Evolutionary conservation across 2,888 invertebrate genomes (phyloP).

Genomic region (Chymomyza fuscimana): DNA sequence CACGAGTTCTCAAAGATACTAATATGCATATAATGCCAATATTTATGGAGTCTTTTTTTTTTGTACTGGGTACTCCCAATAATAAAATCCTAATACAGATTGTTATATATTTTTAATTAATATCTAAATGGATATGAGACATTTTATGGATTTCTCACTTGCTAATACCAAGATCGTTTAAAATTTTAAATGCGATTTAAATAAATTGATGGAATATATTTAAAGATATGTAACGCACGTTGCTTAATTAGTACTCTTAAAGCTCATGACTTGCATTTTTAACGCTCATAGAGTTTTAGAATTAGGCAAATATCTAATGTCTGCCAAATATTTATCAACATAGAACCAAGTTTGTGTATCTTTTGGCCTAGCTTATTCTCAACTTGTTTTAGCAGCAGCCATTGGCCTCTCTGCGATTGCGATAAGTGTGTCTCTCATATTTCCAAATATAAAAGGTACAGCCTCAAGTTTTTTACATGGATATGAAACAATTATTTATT

Average conservation of each 20-base stretch:
- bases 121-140: constrained; percentile 12
- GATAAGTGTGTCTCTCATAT: too few species aligned
- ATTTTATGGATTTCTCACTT: constrained; percentile 54
- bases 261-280: constrained; percentile 41
- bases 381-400: too few species aligned
- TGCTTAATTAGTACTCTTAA: neutral
- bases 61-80: constrained; percentile 28
- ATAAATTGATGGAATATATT: constrained; percentile 25
- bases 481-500: too few species aligned
- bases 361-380: too few species aligned
- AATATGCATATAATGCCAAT: neutral
- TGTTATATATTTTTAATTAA: constrained; percentile 26
- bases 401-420: too few species aligned
- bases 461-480: too few species aligned
- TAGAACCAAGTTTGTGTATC: neutral
- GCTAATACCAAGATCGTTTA: constrained; percentile 61
- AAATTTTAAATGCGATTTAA: constrained; percentile 35
- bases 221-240: neutral
- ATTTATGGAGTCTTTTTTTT: constrained; percentile 22
- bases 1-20: constrained; percentile 1
- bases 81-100: constrained; percentile 36
- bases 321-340: too few species aligned
- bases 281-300: too few species aligned
- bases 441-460: too few species aligned
- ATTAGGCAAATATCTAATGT: too few species aligned